phyloP scores from a whole-genome alignment of 1,140 invertebrate genomes.

The Zaprionus lachaisei region DNA sequence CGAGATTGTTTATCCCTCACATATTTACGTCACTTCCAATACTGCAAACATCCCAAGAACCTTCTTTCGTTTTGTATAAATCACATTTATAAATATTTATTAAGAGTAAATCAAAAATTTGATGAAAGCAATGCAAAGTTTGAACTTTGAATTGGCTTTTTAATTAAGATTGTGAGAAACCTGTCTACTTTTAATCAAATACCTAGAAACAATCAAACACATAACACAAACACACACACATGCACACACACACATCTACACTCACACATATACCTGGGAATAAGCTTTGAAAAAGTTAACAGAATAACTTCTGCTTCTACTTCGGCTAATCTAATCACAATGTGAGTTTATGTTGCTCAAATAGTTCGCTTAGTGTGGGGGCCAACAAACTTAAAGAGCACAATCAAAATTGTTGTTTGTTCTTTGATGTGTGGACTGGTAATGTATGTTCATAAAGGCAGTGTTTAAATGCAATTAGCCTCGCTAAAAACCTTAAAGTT shows the following conservation, averaged over 20 bases:
- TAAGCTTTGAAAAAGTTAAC: not conserved
- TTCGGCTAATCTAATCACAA: not conserved
- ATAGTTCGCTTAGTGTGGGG: not conserved
- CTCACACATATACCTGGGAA: not conserved
- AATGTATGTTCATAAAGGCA: not conserved
- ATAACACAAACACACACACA: not conserved
- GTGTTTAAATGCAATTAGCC: not conserved
- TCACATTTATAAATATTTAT: not conserved
- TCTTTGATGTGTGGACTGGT: not conserved
- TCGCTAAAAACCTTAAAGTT: no score
- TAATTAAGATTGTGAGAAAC: not conserved
- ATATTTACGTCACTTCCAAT: no score
- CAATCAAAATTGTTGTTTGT: not conserved
- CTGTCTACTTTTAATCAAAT: slow-evolving; percentile 3
- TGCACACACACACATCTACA: not conserved
- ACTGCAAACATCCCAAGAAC: no score
- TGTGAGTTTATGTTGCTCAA: not conserved
- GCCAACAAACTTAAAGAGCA: not conserved
- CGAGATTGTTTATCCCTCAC: no score
- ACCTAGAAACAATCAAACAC: not conserved
- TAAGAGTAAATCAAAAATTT: not conserved
- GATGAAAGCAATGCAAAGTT: not conserved
- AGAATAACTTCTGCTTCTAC: not conserved
- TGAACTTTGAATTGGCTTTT: not conserved
- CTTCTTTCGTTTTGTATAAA: not conserved